These are phyloP conservation scores for Babyrousa celebensis DNA, from an alignment of 2,797 vertebrate genomes.

Conservation along the genomic window DNA sequence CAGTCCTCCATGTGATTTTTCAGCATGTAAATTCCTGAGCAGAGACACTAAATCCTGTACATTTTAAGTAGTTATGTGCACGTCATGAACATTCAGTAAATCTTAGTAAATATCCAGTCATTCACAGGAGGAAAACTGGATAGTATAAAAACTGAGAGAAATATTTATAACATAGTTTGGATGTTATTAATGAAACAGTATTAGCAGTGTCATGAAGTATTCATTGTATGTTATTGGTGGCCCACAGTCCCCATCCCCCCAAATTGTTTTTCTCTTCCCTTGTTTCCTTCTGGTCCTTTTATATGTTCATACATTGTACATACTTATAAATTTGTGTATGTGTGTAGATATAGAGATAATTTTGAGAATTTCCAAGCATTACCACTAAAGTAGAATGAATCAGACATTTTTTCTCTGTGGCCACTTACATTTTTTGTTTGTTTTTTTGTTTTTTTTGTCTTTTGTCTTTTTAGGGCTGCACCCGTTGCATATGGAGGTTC, in stretches of 20 bases:
- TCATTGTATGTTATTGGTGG: background rate
- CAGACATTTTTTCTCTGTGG: slow-evolving; percentile 11
- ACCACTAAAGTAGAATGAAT: slow-evolving; percentile 42
- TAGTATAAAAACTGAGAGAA: slow-evolving; percentile 22
- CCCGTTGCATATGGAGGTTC: too few species aligned
- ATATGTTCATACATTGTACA: background rate
- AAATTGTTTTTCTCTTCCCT: slow-evolving; percentile 2
- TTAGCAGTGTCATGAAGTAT: background rate
- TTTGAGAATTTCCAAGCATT: background rate
- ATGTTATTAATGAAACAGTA: slow-evolving; percentile 8
- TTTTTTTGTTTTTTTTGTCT: too few species aligned
- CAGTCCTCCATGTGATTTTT: slow-evolving; percentile 14
- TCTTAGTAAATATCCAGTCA: background rate
- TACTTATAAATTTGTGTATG: background rate
- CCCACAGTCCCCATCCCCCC: background rate
- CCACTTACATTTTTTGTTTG: background rate
- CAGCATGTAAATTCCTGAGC: background rate
- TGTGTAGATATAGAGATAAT: background rate
- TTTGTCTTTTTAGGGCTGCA: too few species aligned
- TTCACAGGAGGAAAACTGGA: slow-evolving; percentile 6
- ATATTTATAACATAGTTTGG: slow-evolving; percentile 24
- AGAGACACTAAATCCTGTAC: background rate
- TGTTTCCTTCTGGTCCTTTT: slow-evolving; percentile 29
- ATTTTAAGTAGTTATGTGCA: background rate
- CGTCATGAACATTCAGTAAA: slow-evolving; percentile 12